These are phyloP conservation scores for Drosophila watanabei DNA, from an alignment of 1,140 invertebrate genomes.

Conservation along the genomic window DNA sequence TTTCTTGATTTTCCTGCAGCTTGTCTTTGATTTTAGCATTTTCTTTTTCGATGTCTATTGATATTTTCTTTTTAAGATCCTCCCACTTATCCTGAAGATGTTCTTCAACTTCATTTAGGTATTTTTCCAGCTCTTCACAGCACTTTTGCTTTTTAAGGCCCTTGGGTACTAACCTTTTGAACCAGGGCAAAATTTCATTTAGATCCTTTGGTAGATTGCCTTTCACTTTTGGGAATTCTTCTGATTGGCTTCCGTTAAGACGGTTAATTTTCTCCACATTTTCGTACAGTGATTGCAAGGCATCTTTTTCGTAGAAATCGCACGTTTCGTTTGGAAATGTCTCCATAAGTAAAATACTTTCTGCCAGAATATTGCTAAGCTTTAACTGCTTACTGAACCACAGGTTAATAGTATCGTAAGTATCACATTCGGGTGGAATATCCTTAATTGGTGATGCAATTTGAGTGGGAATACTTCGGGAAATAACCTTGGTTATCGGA, in stretches of 20 bases:
- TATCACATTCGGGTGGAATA: constrained; percentile 2
- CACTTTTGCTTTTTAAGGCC: constrained; percentile 21
- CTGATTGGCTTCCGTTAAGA: not conserved
- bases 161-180: constrained; percentile 12
- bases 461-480: not conserved
- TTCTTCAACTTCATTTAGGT: constrained; percentile 4
- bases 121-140: constrained; percentile 24
- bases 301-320: constrained; percentile 41
- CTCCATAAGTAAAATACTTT: not conserved
- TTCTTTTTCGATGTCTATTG: not conserved
- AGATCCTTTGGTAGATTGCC: constrained; percentile 47
- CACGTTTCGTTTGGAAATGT: constrained; percentile 5
- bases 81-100: constrained; percentile 7
- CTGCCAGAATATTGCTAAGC: not conserved
- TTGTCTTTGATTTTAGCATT: not conserved
- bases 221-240: not conserved
- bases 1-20: not conserved
- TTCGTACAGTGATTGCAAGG: constrained; percentile 20
- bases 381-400: constrained; percentile 48
- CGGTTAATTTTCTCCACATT: constrained; percentile 7
- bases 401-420: constrained; percentile 5
- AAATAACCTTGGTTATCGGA: not conserved
- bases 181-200: constrained; percentile 19
- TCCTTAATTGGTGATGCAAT: not conserved
- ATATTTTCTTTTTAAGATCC: not conserved